Evolutionary conservation across 2,797 vertebrate species (phyloP).

Genomic region (Lepus oiostolus): DNA sequence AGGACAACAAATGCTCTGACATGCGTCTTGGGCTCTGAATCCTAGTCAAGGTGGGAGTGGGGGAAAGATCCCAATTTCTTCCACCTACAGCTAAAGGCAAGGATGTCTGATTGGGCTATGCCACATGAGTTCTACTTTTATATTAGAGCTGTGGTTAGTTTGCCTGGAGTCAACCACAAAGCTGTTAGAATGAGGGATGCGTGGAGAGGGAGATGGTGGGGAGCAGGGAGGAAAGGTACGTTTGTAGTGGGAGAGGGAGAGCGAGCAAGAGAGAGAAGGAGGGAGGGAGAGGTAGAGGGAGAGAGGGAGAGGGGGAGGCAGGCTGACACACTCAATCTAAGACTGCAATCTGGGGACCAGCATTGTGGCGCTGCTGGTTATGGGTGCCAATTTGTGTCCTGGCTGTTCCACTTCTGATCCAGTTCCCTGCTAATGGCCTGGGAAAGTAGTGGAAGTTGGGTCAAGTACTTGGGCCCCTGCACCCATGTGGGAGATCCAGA

Average conservation of each 20-base stretch:
- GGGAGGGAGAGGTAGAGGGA: not conserved
- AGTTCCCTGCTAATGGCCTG: too few species aligned
- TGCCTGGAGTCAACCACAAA: not conserved
- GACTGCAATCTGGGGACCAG: not conserved
- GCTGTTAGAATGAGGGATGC: not conserved
- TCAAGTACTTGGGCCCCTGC: too few species aligned
- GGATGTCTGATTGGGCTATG: not conserved
- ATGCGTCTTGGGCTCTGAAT: not conserved
- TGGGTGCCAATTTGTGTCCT: too few species aligned
- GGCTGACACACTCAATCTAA: not conserved
- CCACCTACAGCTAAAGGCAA: not conserved
- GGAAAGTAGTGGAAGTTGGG: too few species aligned
- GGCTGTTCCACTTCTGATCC: too few species aligned
- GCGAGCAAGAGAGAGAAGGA: too few species aligned
- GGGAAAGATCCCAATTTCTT: not conserved
- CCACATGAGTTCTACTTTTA: not conserved
- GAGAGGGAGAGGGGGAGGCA: not conserved
- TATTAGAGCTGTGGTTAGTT: not conserved
- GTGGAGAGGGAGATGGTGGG: not conserved
- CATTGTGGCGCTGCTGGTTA: too few species aligned
- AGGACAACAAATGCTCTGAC: not conserved
- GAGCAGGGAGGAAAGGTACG: too few species aligned
- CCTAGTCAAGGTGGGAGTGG: not conserved
- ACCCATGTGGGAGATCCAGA: too few species aligned
- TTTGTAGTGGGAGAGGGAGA: too few species aligned